Evolutionary conservation across 2,113 vertebrate species (phyloP).

Genomic region (Arothron firmamentum): DNA sequence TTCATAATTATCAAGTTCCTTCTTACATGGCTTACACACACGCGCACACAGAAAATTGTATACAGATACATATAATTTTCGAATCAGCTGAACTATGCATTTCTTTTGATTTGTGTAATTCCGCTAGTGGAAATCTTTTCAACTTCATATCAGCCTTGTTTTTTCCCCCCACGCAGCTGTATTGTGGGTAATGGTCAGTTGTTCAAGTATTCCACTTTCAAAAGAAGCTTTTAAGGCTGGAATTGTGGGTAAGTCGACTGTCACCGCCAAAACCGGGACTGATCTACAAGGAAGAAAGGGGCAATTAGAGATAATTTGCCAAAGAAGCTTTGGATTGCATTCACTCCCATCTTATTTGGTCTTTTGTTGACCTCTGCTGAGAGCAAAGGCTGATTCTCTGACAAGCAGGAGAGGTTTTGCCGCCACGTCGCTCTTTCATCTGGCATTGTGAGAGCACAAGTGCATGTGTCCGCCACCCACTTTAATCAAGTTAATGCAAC

Average conservation of each 20-base stretch:
- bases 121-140: constrained; percentile 38
- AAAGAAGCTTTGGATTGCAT: constrained; percentile 89
- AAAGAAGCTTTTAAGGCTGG: constrained; percentile 80
- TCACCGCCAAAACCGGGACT: constrained; percentile 76
- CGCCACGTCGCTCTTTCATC: constrained; percentile 87
- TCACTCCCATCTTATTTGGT: constrained; percentile 82
- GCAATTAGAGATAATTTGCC: constrained; percentile 96
- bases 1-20: background rate
- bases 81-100: constrained; percentile 46
- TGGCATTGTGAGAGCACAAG: constrained; percentile 83
- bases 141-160: constrained; percentile 27
- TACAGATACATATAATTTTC: no score
- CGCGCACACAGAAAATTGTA: no score
- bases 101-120: constrained; percentile 67
- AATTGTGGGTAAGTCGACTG: constrained; percentile 74
- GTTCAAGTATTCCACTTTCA: constrained; percentile 66
- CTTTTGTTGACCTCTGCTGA: constrained; percentile 90
- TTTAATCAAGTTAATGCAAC: constrained; percentile 99
- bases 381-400: constrained; percentile 79
- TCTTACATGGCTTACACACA: constrained; percentile 5
- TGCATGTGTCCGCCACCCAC: constrained; percentile 80
- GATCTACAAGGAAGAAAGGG: constrained; percentile 87
- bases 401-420: constrained; percentile 73
- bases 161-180: constrained; percentile 50
- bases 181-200: constrained; percentile 78